Evolutionary conservation across 2,113 vertebrate species (phyloP).

Genomic region (Halichoerus grypus): DNA sequence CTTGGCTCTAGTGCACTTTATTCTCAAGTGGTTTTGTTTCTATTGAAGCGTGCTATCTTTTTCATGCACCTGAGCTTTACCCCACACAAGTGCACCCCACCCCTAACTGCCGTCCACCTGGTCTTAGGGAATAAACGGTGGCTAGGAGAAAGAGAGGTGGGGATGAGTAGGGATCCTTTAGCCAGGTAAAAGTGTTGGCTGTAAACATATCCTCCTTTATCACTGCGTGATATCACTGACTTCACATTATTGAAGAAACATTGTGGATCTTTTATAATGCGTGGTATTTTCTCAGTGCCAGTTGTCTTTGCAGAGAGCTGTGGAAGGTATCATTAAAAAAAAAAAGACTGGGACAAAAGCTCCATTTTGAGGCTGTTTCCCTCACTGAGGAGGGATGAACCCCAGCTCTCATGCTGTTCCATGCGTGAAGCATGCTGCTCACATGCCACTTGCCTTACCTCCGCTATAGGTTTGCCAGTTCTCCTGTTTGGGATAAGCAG

Average conservation of each 20-base stretch:
- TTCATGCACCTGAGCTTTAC: conserved; percentile 1
- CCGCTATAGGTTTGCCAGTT: not conserved
- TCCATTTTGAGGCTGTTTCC: not conserved
- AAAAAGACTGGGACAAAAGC: not conserved
- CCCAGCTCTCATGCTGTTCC: not conserved
- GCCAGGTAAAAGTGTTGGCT: not conserved
- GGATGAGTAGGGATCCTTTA: not conserved
- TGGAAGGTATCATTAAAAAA: not conserved
- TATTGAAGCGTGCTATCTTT: not conserved
- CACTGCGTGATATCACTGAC: not conserved
- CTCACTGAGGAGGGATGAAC: not conserved
- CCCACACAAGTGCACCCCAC: not conserved
- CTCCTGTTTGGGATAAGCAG: not conserved
- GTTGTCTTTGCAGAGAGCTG: not conserved
- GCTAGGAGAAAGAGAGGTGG: not conserved
- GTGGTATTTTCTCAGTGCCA: not conserved
- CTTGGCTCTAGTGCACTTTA: not conserved
- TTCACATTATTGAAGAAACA: not conserved
- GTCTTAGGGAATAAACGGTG: not conserved
- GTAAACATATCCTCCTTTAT: not conserved
- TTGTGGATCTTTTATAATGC: not conserved
- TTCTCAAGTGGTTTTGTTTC: not conserved
- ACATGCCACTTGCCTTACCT: not conserved
- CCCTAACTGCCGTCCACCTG: not conserved
- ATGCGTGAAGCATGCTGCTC: not conserved